phyloP scores from a whole-genome alignment of 1,140 invertebrate species.

The Stegodyphus mimosarum region DNA sequence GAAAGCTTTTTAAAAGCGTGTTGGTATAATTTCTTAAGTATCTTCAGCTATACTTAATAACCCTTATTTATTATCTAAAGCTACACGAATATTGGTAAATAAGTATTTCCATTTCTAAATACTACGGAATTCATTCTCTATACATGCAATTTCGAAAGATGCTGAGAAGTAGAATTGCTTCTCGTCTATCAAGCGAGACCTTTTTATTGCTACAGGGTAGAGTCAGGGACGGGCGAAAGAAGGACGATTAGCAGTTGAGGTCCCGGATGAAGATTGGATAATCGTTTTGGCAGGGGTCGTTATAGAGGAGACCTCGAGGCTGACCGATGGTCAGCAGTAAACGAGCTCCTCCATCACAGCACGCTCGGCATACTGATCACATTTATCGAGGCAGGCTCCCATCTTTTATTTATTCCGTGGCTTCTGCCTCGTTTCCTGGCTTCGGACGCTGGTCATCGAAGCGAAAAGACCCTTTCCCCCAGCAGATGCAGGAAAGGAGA shows the following conservation, averaged over 20 bases:
- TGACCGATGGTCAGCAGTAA: constrained; percentile 45
- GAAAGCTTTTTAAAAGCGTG: too few species aligned
- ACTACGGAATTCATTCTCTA: too few species aligned
- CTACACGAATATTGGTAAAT: too few species aligned
- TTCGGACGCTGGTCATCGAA: too few species aligned
- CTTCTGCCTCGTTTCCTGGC: neutral
- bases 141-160: too few species aligned
- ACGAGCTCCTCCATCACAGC: constrained; percentile 40
- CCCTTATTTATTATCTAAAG: too few species aligned
- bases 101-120: too few species aligned
- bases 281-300: constrained; percentile 55
- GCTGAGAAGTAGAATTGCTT: too few species aligned
- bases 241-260: constrained; percentile 11
- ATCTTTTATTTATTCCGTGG: constrained; percentile 53
- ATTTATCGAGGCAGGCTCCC: constrained; percentile 21
- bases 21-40: too few species aligned
- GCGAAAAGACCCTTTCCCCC: neutral
- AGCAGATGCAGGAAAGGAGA: neutral
- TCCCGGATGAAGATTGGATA: constrained; percentile 43
- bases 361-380: constrained; percentile 48
- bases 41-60: too few species aligned
- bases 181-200: too few species aligned
- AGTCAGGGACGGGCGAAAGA: neutral
- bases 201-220: too few species aligned
- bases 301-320: constrained; percentile 33